Percentiles rank a stretch among this genome's conserved stretches.
Evolutionary conservation across 2,888 invertebrate species (phyloP).

Genomic region (Rhodophaea formosa): DNA sequence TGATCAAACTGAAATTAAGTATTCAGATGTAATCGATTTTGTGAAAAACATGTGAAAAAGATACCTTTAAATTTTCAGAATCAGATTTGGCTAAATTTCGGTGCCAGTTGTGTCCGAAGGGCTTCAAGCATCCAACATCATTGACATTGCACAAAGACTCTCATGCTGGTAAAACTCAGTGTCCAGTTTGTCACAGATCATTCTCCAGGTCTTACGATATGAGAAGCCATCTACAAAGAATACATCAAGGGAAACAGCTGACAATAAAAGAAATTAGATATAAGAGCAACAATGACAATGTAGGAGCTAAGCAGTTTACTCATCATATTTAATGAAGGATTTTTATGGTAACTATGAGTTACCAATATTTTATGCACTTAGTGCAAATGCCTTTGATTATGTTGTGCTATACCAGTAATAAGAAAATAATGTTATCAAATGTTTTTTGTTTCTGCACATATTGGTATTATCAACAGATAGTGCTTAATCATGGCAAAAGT

Average conservation of each 20-base stretch:
- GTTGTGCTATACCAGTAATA: no score
- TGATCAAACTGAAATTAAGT: no score
- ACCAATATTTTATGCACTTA: slow-evolving; percentile 41
- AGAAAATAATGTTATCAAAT: no score
- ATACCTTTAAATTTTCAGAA: slow-evolving; percentile 57
- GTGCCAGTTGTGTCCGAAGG: slow-evolving; percentile 83
- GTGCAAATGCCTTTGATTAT: slow-evolving; percentile 44
- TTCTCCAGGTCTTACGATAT: slow-evolving; percentile 84
- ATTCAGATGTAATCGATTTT: background rate
- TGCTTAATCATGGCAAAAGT: no score
- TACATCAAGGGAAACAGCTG: slow-evolving; percentile 80
- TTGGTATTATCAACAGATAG: no score
- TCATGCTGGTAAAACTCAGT: slow-evolving; percentile 83
- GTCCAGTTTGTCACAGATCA: slow-evolving; percentile 82
- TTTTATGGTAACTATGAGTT: slow-evolving; percentile 38
- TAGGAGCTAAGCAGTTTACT: slow-evolving; percentile 65
- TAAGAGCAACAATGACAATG: slow-evolving; percentile 63
- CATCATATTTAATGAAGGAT: slow-evolving; percentile 61
- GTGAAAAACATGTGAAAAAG: slow-evolving; percentile 15
- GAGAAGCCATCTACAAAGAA: slow-evolving; percentile 81
- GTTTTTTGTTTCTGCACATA: no score
- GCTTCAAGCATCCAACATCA: slow-evolving; percentile 83
- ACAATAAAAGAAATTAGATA: slow-evolving; percentile 77
- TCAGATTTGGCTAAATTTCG: slow-evolving; percentile 81
- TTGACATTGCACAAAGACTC: slow-evolving; percentile 83